These are phyloP conservation scores for Amphipoea oculea DNA, from an alignment of 2,888 invertebrate genomes.

Conservation along the genomic window DNA sequence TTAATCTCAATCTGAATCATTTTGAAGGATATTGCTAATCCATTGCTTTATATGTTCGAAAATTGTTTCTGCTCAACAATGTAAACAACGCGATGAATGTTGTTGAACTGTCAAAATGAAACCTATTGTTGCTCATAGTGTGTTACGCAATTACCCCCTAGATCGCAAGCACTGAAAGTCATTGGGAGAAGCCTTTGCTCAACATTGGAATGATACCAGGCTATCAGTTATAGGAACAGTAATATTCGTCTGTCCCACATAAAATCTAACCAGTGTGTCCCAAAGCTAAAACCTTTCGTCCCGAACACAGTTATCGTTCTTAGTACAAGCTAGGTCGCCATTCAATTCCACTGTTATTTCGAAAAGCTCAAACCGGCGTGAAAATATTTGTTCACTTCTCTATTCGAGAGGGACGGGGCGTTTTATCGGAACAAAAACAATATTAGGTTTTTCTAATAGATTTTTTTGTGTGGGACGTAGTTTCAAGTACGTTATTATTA, in stretches of 20 bases:
- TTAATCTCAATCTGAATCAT: too few relatives aligned
- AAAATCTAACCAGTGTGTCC: background rate
- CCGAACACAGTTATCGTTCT: constrained; percentile 12
- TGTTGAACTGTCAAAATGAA: too few relatives aligned
- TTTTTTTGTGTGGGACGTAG: constrained; percentile 8
- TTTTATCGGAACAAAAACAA: constrained; percentile 43
- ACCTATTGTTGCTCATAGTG: too few relatives aligned
- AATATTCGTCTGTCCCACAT: background rate
- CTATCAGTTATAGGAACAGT: background rate
- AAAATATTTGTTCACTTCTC: constrained; percentile 54
- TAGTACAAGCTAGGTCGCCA: constrained; percentile 26
- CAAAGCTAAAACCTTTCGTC: constrained; percentile 14
- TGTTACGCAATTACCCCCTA: too few relatives aligned
- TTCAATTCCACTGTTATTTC: constrained; percentile 58
- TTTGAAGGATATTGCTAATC: too few relatives aligned
- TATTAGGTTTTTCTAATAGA: constrained; percentile 32
- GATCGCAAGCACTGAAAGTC: background rate
- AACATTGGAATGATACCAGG: background rate
- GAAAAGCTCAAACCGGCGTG: constrained; percentile 39
- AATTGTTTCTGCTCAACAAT: too few relatives aligned
- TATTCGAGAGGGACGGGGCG: constrained; percentile 1
- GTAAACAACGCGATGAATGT: too few relatives aligned
- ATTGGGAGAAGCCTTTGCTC: background rate
- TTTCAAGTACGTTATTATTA: constrained; percentile 4
- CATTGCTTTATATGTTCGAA: too few relatives aligned